A percentile compares a stretch with the other conserved stretches of the same genome.
These are phyloP conservation scores for Bibio marci DNA, from an alignment of 2,888 invertebrate species.

Conservation along the genomic window DNA sequence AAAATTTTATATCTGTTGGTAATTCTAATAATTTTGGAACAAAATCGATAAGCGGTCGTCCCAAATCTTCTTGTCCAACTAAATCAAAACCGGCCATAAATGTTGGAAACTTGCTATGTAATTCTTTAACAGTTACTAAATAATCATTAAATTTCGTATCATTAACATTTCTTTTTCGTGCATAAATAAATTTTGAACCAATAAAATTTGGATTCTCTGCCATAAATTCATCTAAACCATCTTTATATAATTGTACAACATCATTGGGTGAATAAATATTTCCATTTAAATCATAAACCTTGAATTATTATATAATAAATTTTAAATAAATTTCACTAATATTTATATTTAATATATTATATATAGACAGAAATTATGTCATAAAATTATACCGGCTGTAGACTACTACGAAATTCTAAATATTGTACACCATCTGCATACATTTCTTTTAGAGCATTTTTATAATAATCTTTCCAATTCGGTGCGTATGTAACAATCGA, in stretches of 20 bases:
- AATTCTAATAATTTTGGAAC: slow-evolving; percentile 34
- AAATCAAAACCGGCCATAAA: slow-evolving; percentile 64
- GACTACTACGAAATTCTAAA: slow-evolving; percentile 45
- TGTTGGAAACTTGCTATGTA: slow-evolving; percentile 33
- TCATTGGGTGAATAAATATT: slow-evolving; percentile 35
- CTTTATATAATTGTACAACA: slow-evolving; percentile 39
- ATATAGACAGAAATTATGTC: too few relatives aligned
- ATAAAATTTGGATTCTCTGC: slow-evolving; percentile 34
- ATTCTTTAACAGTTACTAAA: too few relatives aligned
- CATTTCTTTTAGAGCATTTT: slow-evolving; percentile 41
- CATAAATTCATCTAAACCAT: slow-evolving; percentile 37
- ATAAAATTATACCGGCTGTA: slow-evolving; percentile 30
- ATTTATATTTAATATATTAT: too few relatives aligned
- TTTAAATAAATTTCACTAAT: too few relatives aligned
- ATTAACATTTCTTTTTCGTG: not conserved
- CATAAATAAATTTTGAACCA: slow-evolving; percentile 3
- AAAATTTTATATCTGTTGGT: slow-evolving; percentile 36
- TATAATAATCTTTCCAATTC: slow-evolving; percentile 46
- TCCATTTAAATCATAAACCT: slow-evolving; percentile 21
- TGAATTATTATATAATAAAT: not conserved
- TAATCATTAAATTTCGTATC: too few relatives aligned
- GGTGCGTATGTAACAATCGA: slow-evolving; percentile 43
- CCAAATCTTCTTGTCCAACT: slow-evolving; percentile 62
- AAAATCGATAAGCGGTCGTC: slow-evolving; percentile 43
- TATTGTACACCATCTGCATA: slow-evolving; percentile 52